Conservation (phyloP, 2,113 vertebrate species). For the Strix aluco region DNA sequence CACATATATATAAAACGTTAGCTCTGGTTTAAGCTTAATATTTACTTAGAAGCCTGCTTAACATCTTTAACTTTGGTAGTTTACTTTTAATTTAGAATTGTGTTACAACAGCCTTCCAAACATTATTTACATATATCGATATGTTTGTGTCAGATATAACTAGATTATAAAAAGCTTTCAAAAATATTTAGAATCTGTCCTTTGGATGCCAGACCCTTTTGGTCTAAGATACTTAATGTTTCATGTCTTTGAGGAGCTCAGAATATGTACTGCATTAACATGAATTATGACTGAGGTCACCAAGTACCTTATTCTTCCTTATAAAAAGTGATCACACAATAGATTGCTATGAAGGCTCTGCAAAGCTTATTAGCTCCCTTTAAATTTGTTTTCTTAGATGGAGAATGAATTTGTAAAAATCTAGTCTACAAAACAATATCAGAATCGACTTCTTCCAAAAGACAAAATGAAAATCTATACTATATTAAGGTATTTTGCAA, state of each 20-base stretch:
- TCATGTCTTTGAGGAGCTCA: slow-evolving; percentile 30
- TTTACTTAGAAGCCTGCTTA: slow-evolving; percentile 18
- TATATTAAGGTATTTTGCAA: neutral
- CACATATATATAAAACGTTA: neutral
- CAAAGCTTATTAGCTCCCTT: slow-evolving; percentile 4
- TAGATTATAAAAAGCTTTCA: slow-evolving; percentile 32
- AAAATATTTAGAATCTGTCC: slow-evolving; percentile 43
- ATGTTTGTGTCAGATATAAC: neutral
- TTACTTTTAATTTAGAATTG: slow-evolving; percentile 39
- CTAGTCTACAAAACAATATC: slow-evolving; percentile 18
- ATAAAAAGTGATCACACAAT: slow-evolving; percentile 27
- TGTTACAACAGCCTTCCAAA: neutral
- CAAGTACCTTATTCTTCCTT: slow-evolving; percentile 5
- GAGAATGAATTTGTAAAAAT: slow-evolving; percentile 54
- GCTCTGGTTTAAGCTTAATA: neutral
- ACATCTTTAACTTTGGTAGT: slow-evolving; percentile 21
- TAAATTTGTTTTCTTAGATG: slow-evolving; percentile 32
- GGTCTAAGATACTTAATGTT: neutral
- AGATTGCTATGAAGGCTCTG: neutral
- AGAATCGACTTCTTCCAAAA: slow-evolving; percentile 13
- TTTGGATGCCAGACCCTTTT: slow-evolving; percentile 15
- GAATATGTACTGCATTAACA: slow-evolving; percentile 32
- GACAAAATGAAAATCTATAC: slow-evolving; percentile 16
- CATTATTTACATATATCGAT: slow-evolving; percentile 30
- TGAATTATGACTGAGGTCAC: slow-evolving; percentile 49